Base-by-base conservation (phyloP, 2,797 vertebrate genomes). In the Selene dorsalis region DNA sequence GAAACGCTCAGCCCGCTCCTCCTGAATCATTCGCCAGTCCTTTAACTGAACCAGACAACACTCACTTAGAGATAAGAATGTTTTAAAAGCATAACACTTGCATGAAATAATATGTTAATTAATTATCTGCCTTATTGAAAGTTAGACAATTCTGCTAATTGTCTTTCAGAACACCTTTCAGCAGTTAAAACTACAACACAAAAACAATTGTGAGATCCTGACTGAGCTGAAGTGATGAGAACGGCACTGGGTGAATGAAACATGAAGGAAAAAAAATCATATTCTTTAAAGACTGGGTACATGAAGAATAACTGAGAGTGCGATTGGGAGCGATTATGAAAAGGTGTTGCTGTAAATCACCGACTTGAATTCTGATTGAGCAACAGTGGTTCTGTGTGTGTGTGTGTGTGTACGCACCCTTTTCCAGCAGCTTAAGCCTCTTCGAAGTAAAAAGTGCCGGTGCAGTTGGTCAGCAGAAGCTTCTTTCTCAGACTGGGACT, bases 361-460 rank as follows among this genome's bases (percentile, higher is more conserved):
- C 45, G 22, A 24, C 45, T 58, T 64, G 35, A 64, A 17, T 58
- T 39, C 39, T 45, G 56, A 75, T 50, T 62, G 56, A 73, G 12
- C 63, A 24, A 43, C 10, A 53, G 55, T 22, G 47, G 63, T 1
- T 48, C 5, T 41, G 58, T 55, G 13, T 79, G 26, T 56, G 39
- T 47, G 14, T 38, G 32, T 77, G 35, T 38, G 41, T 55, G 53
- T 50, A 85, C 92, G 58, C 84, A 99, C 97, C 93, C 91, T 94
- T 65, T 92, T 89, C 98, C 97, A 98, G 84, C 84, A 92, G 83
- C 63, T 87, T 75, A 97, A 89, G 84, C 92, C 87, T 79, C 87
- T 88, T 83, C 88, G 94, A 59, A 97, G 94, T 84, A 98, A 56
- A 0, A 82, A 79, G 6, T 74, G 87, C 65, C 80, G 93, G 86